Base-by-base conservation (phyloP, 2,888 invertebrate genomes). In the Stenchaetothrips biformis region DNA sequence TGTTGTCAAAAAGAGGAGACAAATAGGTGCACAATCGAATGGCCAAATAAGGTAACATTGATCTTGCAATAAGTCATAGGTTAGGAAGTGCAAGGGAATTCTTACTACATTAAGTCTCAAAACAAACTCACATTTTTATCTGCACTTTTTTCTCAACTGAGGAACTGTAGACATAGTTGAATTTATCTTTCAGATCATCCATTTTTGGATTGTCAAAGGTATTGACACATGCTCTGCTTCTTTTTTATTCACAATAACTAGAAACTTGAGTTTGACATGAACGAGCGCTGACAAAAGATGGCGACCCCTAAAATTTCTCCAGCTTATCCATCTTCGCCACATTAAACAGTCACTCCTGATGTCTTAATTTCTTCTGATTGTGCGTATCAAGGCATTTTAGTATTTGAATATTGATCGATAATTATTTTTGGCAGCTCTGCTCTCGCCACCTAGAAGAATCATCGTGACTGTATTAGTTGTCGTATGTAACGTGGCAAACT, bases 151-250 rank as follows among this genome's bases (percentile, higher is more conserved):
- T 90, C 83, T 95, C 93, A 83, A 98, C 87, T n/a, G 95, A 94
- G 48, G 95, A 97, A 88, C 97, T 97, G 86, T 97, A 96, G 48
- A 97, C 92, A 86, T 94, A 95, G 85, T 92, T 91, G 88, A 95
- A 95, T 86, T 93, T 93, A 87, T 94, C 93, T 84, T 92, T 93
- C 82, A 92, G 90, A 84, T 92, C 91, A 85, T 93, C 92, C 93
- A 93, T 93, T 25, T 21, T 67, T 9, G 21, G 25, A 7, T 53
- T 13, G 16, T 16, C 13, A 18, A 59, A 18, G 59, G 2, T 59
- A 16, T 59, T 18, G 18, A 59, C 9, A 74, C 67, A 74, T 74
- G 21, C 67, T 25, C 25, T 21, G 25, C 6, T 25, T 37, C 37
- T 37, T 37, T 37, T 37, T 37, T 37, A 2, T 37, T 37, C 37